These are phyloP conservation scores for Dolichotis patagonum DNA, from an alignment of 2,113 vertebrate genomes.

Conservation along the genomic window DNA sequence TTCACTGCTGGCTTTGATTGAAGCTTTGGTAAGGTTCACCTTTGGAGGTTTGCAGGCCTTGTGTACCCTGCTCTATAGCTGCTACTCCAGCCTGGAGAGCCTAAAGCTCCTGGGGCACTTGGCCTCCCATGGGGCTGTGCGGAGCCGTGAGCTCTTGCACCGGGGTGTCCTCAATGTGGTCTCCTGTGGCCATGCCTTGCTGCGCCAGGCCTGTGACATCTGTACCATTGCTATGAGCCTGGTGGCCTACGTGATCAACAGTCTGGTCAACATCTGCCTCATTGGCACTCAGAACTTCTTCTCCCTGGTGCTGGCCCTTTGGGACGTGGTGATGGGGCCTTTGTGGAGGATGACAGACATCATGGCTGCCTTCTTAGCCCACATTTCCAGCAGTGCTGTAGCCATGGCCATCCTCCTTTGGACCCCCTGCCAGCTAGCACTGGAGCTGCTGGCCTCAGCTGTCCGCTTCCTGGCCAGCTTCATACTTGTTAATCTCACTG, in stretches of 20 bases:
- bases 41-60: constrained; percentile 80
- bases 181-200: constrained; percentile 86
- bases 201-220: constrained; percentile 89
- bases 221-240: constrained; percentile 91
- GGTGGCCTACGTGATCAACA: constrained; percentile 94
- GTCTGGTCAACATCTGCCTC: constrained; percentile 92
- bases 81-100: constrained; percentile 91
- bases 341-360: constrained; percentile 89
- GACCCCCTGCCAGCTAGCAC: constrained; percentile 91
- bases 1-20: constrained; percentile 80
- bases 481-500: constrained; percentile 92
- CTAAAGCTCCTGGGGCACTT: constrained; percentile 94
- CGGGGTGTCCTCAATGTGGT: constrained; percentile 86
- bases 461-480: constrained; percentile 88
- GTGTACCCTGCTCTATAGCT: constrained; percentile 83
- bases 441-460: constrained; percentile 89
- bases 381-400: constrained; percentile 92
- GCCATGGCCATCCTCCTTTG: constrained; percentile 93
- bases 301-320: constrained; percentile 84
- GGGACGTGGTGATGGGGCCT: constrained; percentile 88
- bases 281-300: constrained; percentile 93
- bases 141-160: constrained; percentile 91
- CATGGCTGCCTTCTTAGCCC: constrained; percentile 88
- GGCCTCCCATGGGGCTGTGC: constrained; percentile 88
- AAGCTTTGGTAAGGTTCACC: constrained; percentile 81